Base-by-base conservation (phyloP, 2,113 vertebrate species). In the Quiscalus mexicanus region DNA sequence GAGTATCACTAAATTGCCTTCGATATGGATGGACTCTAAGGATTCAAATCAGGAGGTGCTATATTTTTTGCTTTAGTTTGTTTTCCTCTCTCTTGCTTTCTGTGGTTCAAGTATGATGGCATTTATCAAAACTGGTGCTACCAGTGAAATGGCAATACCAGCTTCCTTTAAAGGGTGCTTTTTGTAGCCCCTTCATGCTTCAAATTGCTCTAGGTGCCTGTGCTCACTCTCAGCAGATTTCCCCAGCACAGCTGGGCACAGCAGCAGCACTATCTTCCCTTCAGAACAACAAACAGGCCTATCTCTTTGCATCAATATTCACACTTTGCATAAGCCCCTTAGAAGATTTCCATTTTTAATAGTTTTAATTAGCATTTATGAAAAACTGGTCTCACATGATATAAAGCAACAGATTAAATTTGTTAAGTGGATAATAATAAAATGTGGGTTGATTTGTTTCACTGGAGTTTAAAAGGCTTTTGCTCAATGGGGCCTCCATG, bases 341-440 rank as follows among this genome's bases (percentile, higher is more conserved):
- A 83, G 90, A 94, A 94, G 85, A 90, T 96, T 97, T 95, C 95
- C 92, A 96, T 97, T 97, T 97, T 96, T 97, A 97, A 97, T 97
- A 80, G 87, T 84, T 95, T 96, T 96, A 97, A 97, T 97, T 97
- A 97, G 89, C 96, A 95, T 97, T 96, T 96, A 85, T 96, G 85
- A 89, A 97, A 96, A 97, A 93, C 80, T 77, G 92, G 91, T 97
- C 97, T 96, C 94, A 94, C 92, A 95, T 94, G 91, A 94, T 97
- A 95, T 92, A 97, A 97, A 96, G 94, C 18, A 80, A 96, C 96
- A 97, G 94, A 97, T 97, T 97, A 97, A 97, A 97, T 97, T 97
- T 95, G 92, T 97, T 96, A 97, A 97, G 95, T 97, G 97, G 96
- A 82, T 97, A 96, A 95, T 97, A 97, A 97, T 97, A 97, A 96